Percentiles rank a stretch among this genome's conserved stretches.
Conservation (phyloP, 2,888 invertebrate genomes). For the Harpalus rubripes region DNA sequence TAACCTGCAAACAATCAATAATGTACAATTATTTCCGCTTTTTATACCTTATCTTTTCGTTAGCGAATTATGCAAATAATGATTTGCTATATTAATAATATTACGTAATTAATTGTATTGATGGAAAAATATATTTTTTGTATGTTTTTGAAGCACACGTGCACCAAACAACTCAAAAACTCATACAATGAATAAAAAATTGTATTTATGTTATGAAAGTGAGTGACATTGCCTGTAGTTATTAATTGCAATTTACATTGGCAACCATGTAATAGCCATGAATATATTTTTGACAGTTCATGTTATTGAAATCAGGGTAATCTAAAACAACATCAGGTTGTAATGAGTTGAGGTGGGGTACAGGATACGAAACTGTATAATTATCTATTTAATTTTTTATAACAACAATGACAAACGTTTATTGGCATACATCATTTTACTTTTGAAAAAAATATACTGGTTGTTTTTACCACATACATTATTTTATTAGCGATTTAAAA, state of each 20-base stretch:
- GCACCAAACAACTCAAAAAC: slow-evolving; percentile 17
- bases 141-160: slow-evolving; percentile 10
- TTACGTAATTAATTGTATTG: slow-evolving; percentile 31
- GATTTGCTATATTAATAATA: not conserved
- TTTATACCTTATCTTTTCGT: not conserved
- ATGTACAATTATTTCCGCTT: too few species aligned
- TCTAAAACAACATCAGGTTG: not conserved
- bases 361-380: not conserved
- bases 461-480: not conserved
- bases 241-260: slow-evolving; percentile 28
- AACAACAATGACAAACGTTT: not conserved
- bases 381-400: not conserved
- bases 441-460: not conserved
- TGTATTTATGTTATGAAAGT: slow-evolving; percentile 18
- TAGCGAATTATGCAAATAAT: not conserved
- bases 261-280: slow-evolving; percentile 34
- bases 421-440: not conserved
- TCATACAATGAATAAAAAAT: slow-evolving; percentile 3
- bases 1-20: too few species aligned
- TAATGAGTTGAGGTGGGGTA: not conserved
- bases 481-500: not conserved
- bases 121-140: not conserved
- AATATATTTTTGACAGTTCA: slow-evolving; percentile 35
- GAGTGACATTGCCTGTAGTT: slow-evolving; percentile 31
- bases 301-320: slow-evolving; percentile 35